These are phyloP conservation scores for Pyrochroa serraticornis DNA, from an alignment of 2,888 invertebrate species.

Conservation along the genomic window DNA sequence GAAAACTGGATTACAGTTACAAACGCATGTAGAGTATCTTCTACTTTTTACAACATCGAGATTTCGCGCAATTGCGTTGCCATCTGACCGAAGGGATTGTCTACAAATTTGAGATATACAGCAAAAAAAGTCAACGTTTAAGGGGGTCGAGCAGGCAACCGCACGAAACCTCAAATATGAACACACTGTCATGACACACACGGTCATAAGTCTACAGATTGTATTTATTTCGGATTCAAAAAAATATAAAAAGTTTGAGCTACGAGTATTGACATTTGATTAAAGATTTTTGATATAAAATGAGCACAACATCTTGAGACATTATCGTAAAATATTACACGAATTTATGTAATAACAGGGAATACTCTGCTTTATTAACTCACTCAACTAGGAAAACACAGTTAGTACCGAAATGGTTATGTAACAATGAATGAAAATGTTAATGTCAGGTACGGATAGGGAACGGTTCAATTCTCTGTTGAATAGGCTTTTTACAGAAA, in stretches of 20 bases:
- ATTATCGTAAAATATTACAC: conserved; percentile 44
- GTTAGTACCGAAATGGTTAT: conserved; percentile 33
- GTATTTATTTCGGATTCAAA: conserved; percentile 48
- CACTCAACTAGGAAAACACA: conserved; percentile 27
- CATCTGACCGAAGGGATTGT: conserved; percentile 39
- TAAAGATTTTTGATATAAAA: conserved; percentile 54
- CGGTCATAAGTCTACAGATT: conserved; percentile 50
- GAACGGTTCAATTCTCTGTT: conserved; percentile 43
- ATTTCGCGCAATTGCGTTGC: conserved; percentile 42
- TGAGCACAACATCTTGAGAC: conserved; percentile 52
- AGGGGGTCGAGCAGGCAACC: conserved; percentile 39
- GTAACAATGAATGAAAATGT: conserved; percentile 43
- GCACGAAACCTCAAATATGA: conserved; percentile 45
- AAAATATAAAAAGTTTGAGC: conserved; percentile 57
- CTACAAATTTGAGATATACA: conserved; percentile 34
- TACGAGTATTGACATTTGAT: conserved; percentile 59
- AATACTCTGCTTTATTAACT: conserved; percentile 27
- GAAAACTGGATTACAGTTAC: conserved; percentile 48
- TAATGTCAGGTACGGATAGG: conserved; percentile 55
- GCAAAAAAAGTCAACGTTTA: conserved; percentile 23
- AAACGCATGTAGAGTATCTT: conserved; percentile 43
- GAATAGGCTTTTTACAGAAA: conserved; percentile 8
- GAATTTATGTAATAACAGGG: conserved; percentile 30
- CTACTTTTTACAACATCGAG: conserved; percentile 33
- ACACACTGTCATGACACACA: conserved; percentile 49